Evolutionary conservation across 64 coral and sea anemone genomes (phyloP).

Genomic region (Montipora foliosa): DNA sequence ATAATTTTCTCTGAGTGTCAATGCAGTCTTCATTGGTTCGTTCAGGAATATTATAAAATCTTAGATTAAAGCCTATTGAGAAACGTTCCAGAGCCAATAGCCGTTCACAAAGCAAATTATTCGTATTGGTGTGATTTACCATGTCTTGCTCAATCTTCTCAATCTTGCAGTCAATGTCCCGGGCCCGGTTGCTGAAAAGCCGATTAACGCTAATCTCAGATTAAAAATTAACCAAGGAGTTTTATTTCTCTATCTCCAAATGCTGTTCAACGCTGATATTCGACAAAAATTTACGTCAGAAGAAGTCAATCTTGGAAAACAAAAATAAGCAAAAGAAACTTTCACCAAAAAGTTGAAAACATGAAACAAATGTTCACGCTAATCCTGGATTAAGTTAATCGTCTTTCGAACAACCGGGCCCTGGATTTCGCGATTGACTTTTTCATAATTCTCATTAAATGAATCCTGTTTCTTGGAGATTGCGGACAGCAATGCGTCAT

Average conservation of each 20-base stretch:
- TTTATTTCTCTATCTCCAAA: too few species aligned
- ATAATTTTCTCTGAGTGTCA: neutral
- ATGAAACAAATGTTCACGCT: too few species aligned
- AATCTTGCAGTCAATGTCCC: neutral
- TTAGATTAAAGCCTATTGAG: neutral
- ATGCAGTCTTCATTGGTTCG: neutral
- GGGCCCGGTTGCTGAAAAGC: too few species aligned
- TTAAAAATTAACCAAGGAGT: too few species aligned
- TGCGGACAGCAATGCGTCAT: neutral
- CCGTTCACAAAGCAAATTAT: neutral
- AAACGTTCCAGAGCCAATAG: neutral
- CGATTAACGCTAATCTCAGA: too few species aligned
- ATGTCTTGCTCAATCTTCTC: slow-evolving; percentile 5
- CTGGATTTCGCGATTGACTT: neutral
- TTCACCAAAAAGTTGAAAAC: too few species aligned
- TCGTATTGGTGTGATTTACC: neutral
- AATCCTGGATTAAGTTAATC: too few species aligned
- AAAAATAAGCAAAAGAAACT: too few species aligned
- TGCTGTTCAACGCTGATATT: too few species aligned
- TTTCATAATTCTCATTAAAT: neutral
- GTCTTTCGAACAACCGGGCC: too few species aligned
- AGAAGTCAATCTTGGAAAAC: too few species aligned
- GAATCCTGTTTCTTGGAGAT: neutral
- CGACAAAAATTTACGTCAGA: too few species aligned
- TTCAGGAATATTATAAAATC: neutral